Percentiles rank a stretch among this genome's conserved stretches.
Evolutionary conservation across 2,888 invertebrate species (phyloP).

Genomic region (Drosophila silvestris): DNA sequence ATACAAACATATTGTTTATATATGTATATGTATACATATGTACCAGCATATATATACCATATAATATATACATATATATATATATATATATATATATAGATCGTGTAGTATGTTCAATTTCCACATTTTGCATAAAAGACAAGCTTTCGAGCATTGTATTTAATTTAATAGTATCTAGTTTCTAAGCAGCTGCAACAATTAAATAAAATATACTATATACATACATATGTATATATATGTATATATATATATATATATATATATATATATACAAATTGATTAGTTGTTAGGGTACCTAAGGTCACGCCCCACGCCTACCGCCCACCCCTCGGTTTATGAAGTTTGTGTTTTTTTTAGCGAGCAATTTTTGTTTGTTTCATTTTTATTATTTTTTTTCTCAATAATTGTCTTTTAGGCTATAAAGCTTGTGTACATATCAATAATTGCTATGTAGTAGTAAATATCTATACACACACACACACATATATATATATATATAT

Average conservation of each 20-base stretch:
- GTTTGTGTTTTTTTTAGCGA: slow-evolving; percentile 38
- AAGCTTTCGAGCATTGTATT: slow-evolving; percentile 75
- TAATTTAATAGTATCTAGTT: slow-evolving; percentile 62
- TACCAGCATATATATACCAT: slow-evolving; percentile 22
- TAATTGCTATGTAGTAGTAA: slow-evolving; percentile 57
- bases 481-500: slow-evolving; percentile 22
- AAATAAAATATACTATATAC: slow-evolving; percentile 5
- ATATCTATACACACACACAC: slow-evolving; percentile 28
- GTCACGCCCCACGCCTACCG: slow-evolving; percentile 13
- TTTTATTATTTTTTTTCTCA: slow-evolving; percentile 10
- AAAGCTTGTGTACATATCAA: slow-evolving; percentile 72
- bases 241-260: no score
- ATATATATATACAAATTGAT: slow-evolving; percentile 6
- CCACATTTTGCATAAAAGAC: slow-evolving; percentile 74
- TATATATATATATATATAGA: slow-evolving; percentile 38
- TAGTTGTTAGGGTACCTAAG: slow-evolving; percentile 47
- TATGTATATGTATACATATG: slow-evolving; percentile 17
- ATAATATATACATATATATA: slow-evolving; percentile 30
- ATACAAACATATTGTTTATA: slow-evolving; percentile 18
- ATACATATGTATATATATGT: neutral
- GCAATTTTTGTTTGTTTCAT: slow-evolving; percentile 16
- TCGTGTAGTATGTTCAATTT: slow-evolving; percentile 65
- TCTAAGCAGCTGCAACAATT: slow-evolving; percentile 53
- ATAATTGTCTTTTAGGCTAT: slow-evolving; percentile 53
- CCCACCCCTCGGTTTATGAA: slow-evolving; percentile 14